Evolutionary conservation across 2,113 vertebrate genomes (phyloP), one percentile per base, ranked within the genome.

Genomic region (Oxygymnocypris stewartii): DNA sequence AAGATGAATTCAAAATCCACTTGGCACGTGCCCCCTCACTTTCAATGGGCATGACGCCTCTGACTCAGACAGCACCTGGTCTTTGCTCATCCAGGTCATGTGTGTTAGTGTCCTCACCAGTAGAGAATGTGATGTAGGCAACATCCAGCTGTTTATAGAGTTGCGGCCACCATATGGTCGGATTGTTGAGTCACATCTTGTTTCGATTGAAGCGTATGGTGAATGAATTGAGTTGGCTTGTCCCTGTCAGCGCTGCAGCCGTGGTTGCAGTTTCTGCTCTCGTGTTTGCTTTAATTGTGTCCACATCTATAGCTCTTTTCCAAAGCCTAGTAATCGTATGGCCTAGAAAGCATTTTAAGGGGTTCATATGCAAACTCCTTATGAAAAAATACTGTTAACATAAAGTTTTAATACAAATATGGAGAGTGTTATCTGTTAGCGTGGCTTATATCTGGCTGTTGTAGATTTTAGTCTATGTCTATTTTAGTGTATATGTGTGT

Each of bases 121-220:
- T 3, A 71, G 67, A 71, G 16, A 6, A 25, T 25, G 42, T 76
- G 6, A 76, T 76, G 44, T 61, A 4, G 14, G 0, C 14, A 47
- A 28, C n/a, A 40, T 67, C n/a, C 59, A 82, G 59, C 40, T 82
- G 59, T 82, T 65, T 44, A 18, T 63, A 28, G 37, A 81, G 59
- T 42, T 81, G 59, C 40, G 4, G 59, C 5, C 14, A 47, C 8
- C 11, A 0, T 47, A 47, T 47, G 40, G 9, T 42, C 40, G 1
- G 1, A 63, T 42, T 25, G 13, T 25, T 80, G 12, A 42, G 78
- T 67, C 59, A 67, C 40, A 5, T 82, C 59, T 82, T 65, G 59
- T 65, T 65, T 82, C n/a, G 14, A 47, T 47, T 81, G 79, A 28
- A 18, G 59, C 2, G 42, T n/a, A 80, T 40, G 57, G 25, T 47